A percentile compares a stretch with the other conserved stretches of the same genome.
These are phyloP conservation scores for Anisognathus igniventris DNA, from an alignment of 2,797 vertebrate genomes.

Conservation along the genomic window DNA sequence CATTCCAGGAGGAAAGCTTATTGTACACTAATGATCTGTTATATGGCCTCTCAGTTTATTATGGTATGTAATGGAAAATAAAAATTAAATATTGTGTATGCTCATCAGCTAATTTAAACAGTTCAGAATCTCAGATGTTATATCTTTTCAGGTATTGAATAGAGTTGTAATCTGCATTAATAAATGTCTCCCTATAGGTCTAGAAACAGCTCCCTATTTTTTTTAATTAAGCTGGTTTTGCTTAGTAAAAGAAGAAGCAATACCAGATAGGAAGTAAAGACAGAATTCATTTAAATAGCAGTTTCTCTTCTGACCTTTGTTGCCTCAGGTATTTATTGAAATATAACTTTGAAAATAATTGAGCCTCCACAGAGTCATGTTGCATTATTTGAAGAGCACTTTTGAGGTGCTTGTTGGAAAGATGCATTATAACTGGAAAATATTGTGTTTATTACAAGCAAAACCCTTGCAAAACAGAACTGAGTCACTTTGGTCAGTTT, in stretches of 20 bases:
- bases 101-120: conserved; percentile 14
- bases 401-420: not conserved
- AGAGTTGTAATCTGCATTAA: not conserved
- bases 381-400: not conserved
- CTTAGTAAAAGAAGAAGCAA: not conserved
- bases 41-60: conserved; percentile 29
- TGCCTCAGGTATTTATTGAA: not conserved
- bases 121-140: not conserved
- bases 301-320: not conserved
- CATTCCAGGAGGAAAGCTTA: conserved; percentile 42
- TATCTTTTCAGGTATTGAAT: not conserved
- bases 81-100: conserved; percentile 26
- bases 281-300: not conserved
- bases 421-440: not conserved
- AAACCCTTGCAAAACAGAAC: not conserved
- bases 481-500: not conserved
- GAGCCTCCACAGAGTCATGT: not conserved
- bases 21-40: conserved; percentile 39
- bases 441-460: not conserved
- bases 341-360: not conserved
- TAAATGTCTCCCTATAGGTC: not conserved
- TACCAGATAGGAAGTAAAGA: not conserved
- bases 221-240: not conserved
- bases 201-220: not conserved
- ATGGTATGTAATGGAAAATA: conserved; percentile 13